These are phyloP conservation scores for Polypterus bichir DNA, from an alignment of 2,113 vertebrate genomes.

Conservation along the genomic window DNA sequence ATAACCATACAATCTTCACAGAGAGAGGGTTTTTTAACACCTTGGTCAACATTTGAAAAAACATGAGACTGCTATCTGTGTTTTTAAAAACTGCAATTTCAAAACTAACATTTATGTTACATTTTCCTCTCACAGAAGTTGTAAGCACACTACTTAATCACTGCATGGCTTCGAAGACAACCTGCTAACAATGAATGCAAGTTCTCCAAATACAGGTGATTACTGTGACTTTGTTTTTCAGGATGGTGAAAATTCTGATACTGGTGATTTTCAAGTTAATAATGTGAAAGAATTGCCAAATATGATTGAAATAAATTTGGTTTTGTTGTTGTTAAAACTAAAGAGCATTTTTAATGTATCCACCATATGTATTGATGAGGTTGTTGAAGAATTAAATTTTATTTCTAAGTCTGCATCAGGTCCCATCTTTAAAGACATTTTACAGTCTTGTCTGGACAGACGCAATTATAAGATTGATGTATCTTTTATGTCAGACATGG, in stretches of 20 bases:
- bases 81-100: conserved; percentile 19
- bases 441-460: conserved; percentile 18
- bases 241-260: conserved; percentile 1
- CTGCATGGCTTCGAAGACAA: conserved; percentile 14
- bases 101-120: conserved; percentile 16
- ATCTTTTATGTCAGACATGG: conserved; percentile 12
- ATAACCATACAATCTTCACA: conserved; percentile 12
- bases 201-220: conserved; percentile 11
- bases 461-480: conserved; percentile 14
- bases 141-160: conserved; percentile 19
- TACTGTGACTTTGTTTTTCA: conserved; percentile 1
- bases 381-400: conserved; percentile 16
- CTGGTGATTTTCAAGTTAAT: conserved; percentile 3
- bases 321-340: conserved; percentile 10
- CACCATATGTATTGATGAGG: conserved; percentile 16
- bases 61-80: conserved; percentile 7
- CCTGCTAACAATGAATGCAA: conserved; percentile 12
- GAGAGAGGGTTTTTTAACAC: conserved; percentile 22
- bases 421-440: conserved; percentile 17
- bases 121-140: conserved; percentile 15
- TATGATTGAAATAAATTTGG: conserved; percentile 5
- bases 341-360: conserved; percentile 21
- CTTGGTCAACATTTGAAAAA: conserved; percentile 21
- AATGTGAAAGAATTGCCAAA: conserved; percentile 12
- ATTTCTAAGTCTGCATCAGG: conserved; percentile 14